Percentiles rank a stretch among this genome's conserved stretches.
phyloP scores from a whole-genome alignment of 2,888 invertebrate genomes.

The Slavum lentiscoides region DNA sequence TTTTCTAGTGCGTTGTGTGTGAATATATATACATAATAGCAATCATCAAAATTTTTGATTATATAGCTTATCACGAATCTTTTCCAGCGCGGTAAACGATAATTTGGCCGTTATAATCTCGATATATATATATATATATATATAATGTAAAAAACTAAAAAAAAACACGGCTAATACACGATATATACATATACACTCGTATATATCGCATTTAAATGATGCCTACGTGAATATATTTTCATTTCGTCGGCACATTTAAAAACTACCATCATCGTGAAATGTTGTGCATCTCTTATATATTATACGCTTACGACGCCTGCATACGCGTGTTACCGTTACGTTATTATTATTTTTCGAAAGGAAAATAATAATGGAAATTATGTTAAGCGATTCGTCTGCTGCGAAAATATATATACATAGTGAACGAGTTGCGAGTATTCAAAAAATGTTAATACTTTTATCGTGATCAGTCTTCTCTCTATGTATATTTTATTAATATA shows the following conservation, averaged over 20 bases:
- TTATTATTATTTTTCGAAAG: background rate
- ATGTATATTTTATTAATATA: too few relatives aligned
- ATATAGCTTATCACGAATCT: too few relatives aligned
- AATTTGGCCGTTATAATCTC: background rate
- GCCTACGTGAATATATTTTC: background rate
- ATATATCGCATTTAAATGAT: slow-evolving; percentile 1
- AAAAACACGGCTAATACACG: background rate
- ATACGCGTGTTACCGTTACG: background rate
- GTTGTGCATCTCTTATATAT: background rate
- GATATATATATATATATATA: too few relatives aligned
- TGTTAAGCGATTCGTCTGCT: background rate
- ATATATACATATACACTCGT: too few relatives aligned
- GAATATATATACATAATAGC: too few relatives aligned
- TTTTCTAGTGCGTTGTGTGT: too few relatives aligned
- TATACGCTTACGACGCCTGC: background rate
- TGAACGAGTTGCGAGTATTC: background rate
- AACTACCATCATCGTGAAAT: background rate
- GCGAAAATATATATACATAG: too few relatives aligned
- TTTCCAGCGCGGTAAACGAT: background rate
- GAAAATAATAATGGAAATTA: background rate
- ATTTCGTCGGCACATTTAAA: background rate
- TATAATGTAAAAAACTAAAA: background rate
- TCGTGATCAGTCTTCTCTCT: too few relatives aligned
- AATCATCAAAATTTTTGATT: too few relatives aligned
- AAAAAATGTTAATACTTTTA: background rate